Base-by-base conservation (phyloP, 2,888 invertebrate genomes). In the Smittia sp. region DNA sequence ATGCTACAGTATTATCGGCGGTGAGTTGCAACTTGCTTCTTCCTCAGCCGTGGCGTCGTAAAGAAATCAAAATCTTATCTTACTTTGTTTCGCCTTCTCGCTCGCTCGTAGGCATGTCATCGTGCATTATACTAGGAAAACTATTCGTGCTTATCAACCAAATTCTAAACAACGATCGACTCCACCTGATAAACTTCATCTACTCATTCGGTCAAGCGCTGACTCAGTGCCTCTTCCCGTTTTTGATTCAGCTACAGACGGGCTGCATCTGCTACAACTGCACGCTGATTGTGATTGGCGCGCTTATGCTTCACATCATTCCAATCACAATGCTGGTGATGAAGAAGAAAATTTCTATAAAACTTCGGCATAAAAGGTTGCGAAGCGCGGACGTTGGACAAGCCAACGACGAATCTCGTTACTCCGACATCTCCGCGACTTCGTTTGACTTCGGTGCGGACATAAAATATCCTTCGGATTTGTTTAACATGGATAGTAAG, bases 1-100 rank as follows among this genome's bases (percentile, higher is more conserved):
- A 18, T 46, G 69, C 32, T 74, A 74, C 25, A 62, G 74, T 52
- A 22, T 70, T 0, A 32, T 74, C 22, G 74, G 74, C 24, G 74
- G 74, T 74, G 24, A 46, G 70, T n/a, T n/a, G n/a, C n/a, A n/a
- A 18, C 6, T 63, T 25, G n/a, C 39, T 39, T 39, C 11, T n/a
- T n/a, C n/a, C n/a, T 39, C 11, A 39, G 11, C 39, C 39, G 39
- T 39, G n/a, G n/a, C n/a, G n/a, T n/a, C n/a, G n/a, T n/a, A n/a
- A n/a, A n/a, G n/a, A n/a, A n/a, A 32, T 32, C 9, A 32, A 32
- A 3, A 9, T 32, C 32, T 32, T 32, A 32, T 32, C 32, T 32
- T 32, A 6, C 32, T 32, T 32, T 32, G 32, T 9, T 32, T 32
- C 9, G 32, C 9, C 32, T 32, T 32, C 32, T 32, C 9, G 9